These are phyloP conservation scores for Terrapene triunguis DNA, from an alignment of 2,113 vertebrate genomes.

Conservation along the genomic window DNA sequence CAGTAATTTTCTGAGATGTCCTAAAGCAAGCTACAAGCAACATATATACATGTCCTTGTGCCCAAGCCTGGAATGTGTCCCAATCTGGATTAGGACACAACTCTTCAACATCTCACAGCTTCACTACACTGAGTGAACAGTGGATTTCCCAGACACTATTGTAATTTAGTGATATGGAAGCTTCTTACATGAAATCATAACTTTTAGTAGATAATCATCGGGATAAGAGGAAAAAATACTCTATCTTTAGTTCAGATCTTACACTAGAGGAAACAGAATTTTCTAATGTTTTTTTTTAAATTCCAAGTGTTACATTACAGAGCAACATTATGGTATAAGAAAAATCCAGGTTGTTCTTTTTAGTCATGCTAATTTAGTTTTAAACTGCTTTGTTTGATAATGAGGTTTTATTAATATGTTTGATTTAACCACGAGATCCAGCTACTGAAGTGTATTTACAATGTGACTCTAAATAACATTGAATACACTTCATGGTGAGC, in stretches of 20 bases:
- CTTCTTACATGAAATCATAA: background rate
- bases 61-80: background rate
- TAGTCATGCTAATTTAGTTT: conserved; percentile 2
- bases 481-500: background rate
- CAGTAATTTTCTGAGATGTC: background rate
- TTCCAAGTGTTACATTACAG: background rate
- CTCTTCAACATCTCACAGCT: background rate
- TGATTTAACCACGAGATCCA: background rate
- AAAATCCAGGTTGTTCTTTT: background rate
- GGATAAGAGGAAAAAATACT: background rate
- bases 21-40: background rate
- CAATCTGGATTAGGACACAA: background rate
- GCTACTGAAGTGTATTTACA: background rate
- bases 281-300: background rate
- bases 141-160: background rate
- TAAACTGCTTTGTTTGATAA: conserved; percentile 34
- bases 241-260: background rate
- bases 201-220: background rate
- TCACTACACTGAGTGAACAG: background rate
- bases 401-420: conserved; percentile 1
- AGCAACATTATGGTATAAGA: background rate
- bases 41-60: background rate
- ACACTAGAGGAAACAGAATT: background rate
- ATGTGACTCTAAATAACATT: conserved; percentile 25
- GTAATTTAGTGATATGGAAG: background rate